Conservation (phyloP, 2,797 vertebrate species). For the Lateolabrax maculatus region DNA sequence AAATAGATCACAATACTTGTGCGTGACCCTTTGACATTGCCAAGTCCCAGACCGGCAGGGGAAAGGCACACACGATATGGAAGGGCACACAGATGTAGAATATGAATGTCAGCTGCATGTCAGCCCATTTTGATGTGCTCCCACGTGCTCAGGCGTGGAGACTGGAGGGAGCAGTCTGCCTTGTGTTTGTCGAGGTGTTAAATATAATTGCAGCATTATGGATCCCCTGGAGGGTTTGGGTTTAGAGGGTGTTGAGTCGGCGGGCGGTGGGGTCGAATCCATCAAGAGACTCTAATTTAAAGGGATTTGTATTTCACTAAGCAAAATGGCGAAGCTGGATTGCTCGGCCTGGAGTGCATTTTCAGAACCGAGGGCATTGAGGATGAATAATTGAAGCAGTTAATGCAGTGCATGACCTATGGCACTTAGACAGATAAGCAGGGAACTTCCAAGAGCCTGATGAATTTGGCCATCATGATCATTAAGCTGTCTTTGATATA, state of each 20-base stretch:
- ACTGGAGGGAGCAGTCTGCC: conserved; percentile 49
- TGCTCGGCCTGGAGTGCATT: conserved; percentile 62
- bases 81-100: conserved; percentile 61
- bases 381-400: conserved; percentile 82
- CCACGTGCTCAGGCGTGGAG: conserved; percentile 50
- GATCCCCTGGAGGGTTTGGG: conserved; percentile 66
- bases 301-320: conserved; percentile 73
- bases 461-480: conserved; percentile 72
- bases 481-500: conserved; percentile 67
- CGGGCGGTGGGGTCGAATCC: conserved; percentile 59
- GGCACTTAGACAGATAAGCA: conserved; percentile 71
- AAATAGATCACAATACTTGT: conserved; percentile 55
- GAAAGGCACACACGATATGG: conserved; percentile 42
- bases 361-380: conserved; percentile 65
- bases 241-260: conserved; percentile 61
- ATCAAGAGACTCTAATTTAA: conserved; percentile 75
- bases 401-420: conserved; percentile 77
- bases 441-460: conserved; percentile 69
- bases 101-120: conserved; percentile 69
- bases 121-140: conserved; percentile 68
- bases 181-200: conserved; percentile 77
- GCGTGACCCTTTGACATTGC: conserved; percentile 48
- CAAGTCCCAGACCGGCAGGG: conserved; percentile 48
- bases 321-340: conserved; percentile 69
- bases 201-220: conserved; percentile 82